phyloP scores from a whole-genome alignment of 2,113 vertebrate genomes.

The Aramus guarauna region DNA sequence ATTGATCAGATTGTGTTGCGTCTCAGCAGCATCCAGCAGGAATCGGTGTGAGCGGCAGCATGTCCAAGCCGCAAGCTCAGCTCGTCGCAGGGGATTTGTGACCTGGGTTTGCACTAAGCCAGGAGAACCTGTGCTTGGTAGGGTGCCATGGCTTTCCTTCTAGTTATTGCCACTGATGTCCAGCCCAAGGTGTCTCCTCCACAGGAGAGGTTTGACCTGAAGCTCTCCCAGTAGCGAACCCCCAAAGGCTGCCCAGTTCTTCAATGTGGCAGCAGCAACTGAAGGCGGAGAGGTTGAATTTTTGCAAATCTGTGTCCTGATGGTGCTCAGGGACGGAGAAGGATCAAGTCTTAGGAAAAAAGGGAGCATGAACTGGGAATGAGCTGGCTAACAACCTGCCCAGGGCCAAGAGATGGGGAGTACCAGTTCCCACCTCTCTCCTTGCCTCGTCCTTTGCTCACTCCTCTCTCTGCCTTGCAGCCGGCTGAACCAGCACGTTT shows the following conservation, averaged over 20 bases:
- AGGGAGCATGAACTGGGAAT: not conserved
- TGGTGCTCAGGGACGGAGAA: not conserved
- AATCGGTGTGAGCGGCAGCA: fast-evolving
- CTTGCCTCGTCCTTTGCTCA: not conserved
- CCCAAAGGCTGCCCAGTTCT: not conserved
- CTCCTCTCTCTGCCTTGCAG: not conserved
- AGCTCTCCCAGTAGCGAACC: not conserved
- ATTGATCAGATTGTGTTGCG: not conserved
- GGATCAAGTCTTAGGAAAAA: not conserved
- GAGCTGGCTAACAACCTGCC: not conserved
- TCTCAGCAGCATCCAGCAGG: not conserved
- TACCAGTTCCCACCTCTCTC: not conserved
- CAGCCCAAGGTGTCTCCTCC: not conserved
- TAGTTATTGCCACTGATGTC: not conserved
- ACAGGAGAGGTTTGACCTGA: not conserved
- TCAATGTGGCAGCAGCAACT: not conserved
- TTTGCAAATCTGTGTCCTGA: not conserved
- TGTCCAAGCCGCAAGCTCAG: not conserved
- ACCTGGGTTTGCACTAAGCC: not conserved
- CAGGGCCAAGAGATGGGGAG: not conserved
- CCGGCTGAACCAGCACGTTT: fast-evolving
- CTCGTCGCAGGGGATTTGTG: not conserved
- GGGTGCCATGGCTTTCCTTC: not conserved
- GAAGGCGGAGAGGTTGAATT: not conserved
- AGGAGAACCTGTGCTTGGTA: not conserved